Evolutionary conservation across 1,140 invertebrate species (phyloP), one percentile per base, ranked within the genome.

Genomic region (Drosophila pseudoobscura): DNA sequence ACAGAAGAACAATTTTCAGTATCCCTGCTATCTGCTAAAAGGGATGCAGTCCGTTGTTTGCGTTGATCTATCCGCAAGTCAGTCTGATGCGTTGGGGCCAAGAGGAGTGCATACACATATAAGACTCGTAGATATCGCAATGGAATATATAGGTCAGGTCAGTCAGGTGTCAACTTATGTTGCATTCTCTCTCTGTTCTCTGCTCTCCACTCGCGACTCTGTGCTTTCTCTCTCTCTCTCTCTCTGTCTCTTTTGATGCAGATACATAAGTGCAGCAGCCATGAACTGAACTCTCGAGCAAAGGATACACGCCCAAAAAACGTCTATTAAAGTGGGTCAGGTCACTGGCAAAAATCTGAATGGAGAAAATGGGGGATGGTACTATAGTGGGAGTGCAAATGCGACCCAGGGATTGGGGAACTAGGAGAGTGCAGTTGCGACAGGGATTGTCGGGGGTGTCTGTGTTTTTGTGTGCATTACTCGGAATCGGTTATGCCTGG

Each of bases 221-320:
- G 35, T 44, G 20, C 59, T 54, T 5, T 24, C 46, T 31, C 35
- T 29, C 22, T 43, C 13, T 6, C 8, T 45, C 39, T 26, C 24
- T 11, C 26, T 50, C n/a, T 45, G 35, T 49, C 52, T 56, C 51
- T 53, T 39, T 59, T 46, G 62, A 71, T 71, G 61, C 57, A 54
- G 45, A 29, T 17, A 58, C 62, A 46, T 60, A 71, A 59, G 56
- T 82, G 75, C 74, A 87, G 75, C 74, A 87, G 61, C 82, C 78
- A 75, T 87, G 78, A 78, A 87, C 78, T 87, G 82, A 63, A 85
- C 51, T 44, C 64, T 57, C 69, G 64, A 77, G 78, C 74, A 57
- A 74, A 66, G 76, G 74, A 88, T 88, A 88, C 83, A 87, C 83
- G 78, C 83, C 82, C 82, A 84, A 82, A 84, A 85, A 82, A 60